These are phyloP conservation scores for Brachyhypopomus occidentalis DNA, from an alignment of 2,113 vertebrate genomes.

Conservation along the genomic window DNA sequence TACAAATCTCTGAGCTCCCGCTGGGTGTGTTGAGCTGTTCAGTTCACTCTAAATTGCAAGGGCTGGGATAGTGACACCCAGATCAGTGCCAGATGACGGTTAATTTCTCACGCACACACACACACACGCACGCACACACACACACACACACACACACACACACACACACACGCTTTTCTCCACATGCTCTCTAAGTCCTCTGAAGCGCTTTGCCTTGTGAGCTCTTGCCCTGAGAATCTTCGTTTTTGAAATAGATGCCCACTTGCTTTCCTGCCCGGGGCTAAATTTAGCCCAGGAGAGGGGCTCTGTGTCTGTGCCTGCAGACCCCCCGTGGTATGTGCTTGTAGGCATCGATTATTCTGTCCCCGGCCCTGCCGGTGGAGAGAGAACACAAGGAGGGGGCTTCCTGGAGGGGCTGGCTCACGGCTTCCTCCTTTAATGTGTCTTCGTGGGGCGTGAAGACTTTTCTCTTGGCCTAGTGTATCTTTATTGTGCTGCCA, in stretches of 20 bases:
- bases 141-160: not conserved
- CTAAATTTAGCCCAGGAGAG: conserved; percentile 60
- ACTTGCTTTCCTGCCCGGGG: conserved; percentile 47
- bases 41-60: not conserved
- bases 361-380: not conserved
- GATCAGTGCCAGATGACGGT: conserved; percentile 7
- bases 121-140: not conserved
- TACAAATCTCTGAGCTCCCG: not conserved
- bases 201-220: conserved; percentile 3
- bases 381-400: not conserved
- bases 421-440: not conserved
- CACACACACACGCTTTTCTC: not conserved
- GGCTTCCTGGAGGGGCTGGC: not conserved
- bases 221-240: conserved; percentile 21
- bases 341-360: conserved; percentile 17
- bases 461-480: not conserved
- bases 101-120: not conserved
- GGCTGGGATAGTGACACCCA: not conserved
- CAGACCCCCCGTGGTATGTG: not conserved
- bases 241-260: conserved; percentile 29
- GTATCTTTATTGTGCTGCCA: not conserved
- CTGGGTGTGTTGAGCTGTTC: not conserved
- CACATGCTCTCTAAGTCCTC: conserved; percentile 15
- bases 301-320: not conserved
- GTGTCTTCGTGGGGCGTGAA: not conserved